Evolutionary conservation across 2,797 vertebrate species (phyloP).

Genomic region (Silurus lanzhouensis): DNA sequence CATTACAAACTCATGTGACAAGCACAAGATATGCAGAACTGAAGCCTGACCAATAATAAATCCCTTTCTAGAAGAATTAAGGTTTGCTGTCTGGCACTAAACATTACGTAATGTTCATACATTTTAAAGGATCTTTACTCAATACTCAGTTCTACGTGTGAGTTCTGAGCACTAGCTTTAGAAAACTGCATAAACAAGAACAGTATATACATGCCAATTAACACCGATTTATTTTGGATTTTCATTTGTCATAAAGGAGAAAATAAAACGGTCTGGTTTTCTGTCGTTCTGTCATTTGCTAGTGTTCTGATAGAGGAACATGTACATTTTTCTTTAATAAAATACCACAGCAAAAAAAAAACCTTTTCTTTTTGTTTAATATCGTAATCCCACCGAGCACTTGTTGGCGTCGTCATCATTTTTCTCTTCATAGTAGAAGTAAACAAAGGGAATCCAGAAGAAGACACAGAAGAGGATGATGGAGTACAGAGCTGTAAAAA

Average conservation of each 20-base stretch:
- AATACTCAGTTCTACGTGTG: background rate
- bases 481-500: conserved; percentile 86
- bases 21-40: background rate
- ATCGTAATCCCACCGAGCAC: conserved; percentile 81
- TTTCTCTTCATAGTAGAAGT: conserved; percentile 98
- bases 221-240: background rate
- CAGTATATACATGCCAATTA: background rate
- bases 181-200: background rate
- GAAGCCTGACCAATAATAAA: background rate
- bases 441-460: conserved; percentile 98
- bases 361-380: background rate
- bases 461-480: conserved; percentile 96
- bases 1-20: background rate
- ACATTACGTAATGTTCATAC: background rate
- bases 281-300: background rate
- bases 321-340: background rate
- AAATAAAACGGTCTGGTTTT: background rate
- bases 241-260: background rate
- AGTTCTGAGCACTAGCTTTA: background rate
- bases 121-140: background rate
- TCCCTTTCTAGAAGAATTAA: background rate
- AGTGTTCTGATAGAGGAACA: background rate
- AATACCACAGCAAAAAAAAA: background rate
- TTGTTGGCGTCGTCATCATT: conserved; percentile 85
- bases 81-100: background rate